Percentiles rank a stretch among this genome's conserved stretches.
phyloP scores from a whole-genome alignment of 2,888 invertebrate genomes.

The Cephus spinipes region DNA sequence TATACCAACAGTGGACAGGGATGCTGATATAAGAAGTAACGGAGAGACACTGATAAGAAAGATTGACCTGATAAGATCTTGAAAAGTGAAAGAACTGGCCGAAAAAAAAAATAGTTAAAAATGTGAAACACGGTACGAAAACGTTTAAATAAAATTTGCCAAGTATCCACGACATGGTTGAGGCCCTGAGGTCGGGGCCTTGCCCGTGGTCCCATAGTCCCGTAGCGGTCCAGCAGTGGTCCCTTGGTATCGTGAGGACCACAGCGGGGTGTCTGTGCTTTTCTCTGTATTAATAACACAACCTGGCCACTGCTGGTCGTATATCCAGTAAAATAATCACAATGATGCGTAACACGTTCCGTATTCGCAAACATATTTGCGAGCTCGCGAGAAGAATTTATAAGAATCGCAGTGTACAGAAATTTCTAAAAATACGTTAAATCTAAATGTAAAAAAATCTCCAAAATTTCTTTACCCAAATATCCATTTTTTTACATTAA shows the following conservation, averaged over 20 bases:
- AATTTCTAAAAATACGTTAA: background rate
- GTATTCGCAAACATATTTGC: conserved; percentile 26
- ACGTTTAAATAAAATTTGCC: background rate
- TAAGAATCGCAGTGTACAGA: background rate
- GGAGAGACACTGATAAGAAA: background rate
- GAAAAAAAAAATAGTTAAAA: background rate
- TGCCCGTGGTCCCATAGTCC: conserved; percentile 30
- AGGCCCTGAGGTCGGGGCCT: conserved; percentile 49
- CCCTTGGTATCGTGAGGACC: conserved; percentile 49
- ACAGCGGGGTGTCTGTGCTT: conserved; percentile 53
- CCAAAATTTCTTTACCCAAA: too few relatives aligned
- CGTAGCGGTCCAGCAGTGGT: background rate
- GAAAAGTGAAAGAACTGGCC: background rate
- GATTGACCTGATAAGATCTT: conserved; percentile 5
- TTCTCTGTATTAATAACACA: conserved; percentile 52
- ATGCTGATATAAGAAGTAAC: background rate
- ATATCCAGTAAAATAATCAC: conserved; percentile 51
- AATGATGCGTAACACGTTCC: conserved; percentile 52
- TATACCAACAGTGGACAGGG: background rate
- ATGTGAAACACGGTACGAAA: background rate
- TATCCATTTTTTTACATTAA: background rate
- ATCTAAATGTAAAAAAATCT: background rate
- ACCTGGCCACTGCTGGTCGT: conserved; percentile 39
- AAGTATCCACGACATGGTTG: conserved; percentile 12
- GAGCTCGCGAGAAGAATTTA: background rate